A percentile compares a stretch with the other conserved stretches of the same genome.
These are phyloP conservation scores for Anguilla rostrata DNA, from an alignment of 2,113 vertebrate species.

Conservation along the genomic window DNA sequence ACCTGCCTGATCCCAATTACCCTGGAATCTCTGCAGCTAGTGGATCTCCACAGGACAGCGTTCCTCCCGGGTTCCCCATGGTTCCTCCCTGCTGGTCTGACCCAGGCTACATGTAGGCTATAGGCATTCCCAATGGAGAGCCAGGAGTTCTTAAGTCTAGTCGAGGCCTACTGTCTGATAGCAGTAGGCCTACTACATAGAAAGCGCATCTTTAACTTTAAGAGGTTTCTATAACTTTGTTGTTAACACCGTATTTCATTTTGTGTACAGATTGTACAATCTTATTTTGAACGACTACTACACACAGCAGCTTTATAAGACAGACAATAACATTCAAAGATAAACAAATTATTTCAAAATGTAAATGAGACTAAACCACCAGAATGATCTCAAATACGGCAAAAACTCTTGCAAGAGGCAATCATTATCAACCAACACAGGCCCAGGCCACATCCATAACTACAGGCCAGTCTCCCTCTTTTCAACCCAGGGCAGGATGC, in stretches of 20 bases:
- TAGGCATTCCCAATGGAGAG: conserved; percentile 45
- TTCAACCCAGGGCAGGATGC: no score
- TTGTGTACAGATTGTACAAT: background rate
- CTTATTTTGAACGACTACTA: no score
- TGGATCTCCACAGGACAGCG: conserved; percentile 52
- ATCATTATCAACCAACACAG: no score
- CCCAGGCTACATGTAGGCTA: conserved; percentile 50
- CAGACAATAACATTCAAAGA: no score
- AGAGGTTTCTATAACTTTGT: background rate
- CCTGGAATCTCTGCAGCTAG: conserved; percentile 49
- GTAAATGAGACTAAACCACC: background rate
- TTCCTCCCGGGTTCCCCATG: conserved; percentile 48
- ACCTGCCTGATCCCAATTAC: conserved; percentile 69
- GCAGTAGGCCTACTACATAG: background rate
- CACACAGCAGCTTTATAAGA: no score
- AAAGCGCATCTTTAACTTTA: background rate
- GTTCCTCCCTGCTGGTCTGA: conserved; percentile 48
- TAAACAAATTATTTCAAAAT: background rate
- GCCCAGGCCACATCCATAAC: no score
- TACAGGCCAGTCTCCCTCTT: no score
- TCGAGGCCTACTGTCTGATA: background rate
- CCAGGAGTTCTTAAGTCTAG: background rate
- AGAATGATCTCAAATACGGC: background rate
- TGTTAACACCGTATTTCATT: background rate
- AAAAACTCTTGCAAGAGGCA: background rate